These are phyloP conservation scores for Anhinga anhinga DNA, from an alignment of 2,113 vertebrate genomes.

Conservation along the genomic window DNA sequence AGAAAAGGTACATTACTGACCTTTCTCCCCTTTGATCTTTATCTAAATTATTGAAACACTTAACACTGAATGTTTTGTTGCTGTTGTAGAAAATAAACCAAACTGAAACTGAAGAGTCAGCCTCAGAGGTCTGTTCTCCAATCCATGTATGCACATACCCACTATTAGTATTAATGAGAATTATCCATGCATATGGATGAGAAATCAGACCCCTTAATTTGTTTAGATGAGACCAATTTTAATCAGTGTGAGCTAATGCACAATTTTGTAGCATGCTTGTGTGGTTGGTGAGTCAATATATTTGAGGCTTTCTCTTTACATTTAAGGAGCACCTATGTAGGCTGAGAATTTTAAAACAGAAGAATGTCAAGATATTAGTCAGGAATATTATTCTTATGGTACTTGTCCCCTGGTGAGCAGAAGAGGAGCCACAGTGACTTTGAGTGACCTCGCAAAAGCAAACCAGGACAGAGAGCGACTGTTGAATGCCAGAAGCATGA, in stretches of 20 bases:
- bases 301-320: conserved; percentile 15
- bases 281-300: neutral
- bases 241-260: conserved; percentile 20
- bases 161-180: conserved; percentile 7
- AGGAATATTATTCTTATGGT: conserved; percentile 24
- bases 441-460: conserved; percentile 40
- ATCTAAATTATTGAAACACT: conserved; percentile 11
- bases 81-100: neutral
- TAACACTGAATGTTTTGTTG: neutral
- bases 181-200: conserved; percentile 2
- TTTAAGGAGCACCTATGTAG: neutral
- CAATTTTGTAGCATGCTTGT: neutral
- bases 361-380: conserved; percentile 38
- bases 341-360: conserved; percentile 20
- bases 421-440: neutral
- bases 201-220: conserved; percentile 30
- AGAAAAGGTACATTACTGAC: neutral
- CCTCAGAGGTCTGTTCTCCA: neutral
- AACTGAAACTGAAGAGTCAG: neutral
- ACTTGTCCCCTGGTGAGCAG: neutral
- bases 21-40: neutral
- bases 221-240: conserved; percentile 53
- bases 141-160: neutral
- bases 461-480: neutral
- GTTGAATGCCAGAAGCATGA: conserved; percentile 35